A percentile compares a stretch with the other conserved stretches of the same genome.
Conservation (phyloP, 1,140 invertebrate species). For the Ptiloglossa arizonensis region DNA sequence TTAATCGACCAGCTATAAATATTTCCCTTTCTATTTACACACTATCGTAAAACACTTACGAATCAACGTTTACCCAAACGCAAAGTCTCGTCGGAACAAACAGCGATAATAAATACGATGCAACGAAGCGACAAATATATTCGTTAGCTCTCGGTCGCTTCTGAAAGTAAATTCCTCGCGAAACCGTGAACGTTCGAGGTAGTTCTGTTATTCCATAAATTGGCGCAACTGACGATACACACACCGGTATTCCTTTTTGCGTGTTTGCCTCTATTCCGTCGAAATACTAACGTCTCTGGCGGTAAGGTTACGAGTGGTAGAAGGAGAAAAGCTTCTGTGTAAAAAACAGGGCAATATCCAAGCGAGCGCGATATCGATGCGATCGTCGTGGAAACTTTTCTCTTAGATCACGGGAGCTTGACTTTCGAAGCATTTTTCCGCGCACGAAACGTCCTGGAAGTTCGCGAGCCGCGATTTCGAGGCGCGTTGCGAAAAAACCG, state of each 20-base stretch:
- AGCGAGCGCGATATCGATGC: not conserved
- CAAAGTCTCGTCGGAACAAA: no score
- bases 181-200: not conserved
- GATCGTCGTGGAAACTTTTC: slow-evolving; percentile 9
- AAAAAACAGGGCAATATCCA: slow-evolving; percentile 6
- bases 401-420: slow-evolving; percentile 8
- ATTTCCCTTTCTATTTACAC: no score
- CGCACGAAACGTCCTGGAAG: not conserved
- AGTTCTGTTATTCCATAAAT: not conserved
- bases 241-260: not conserved
- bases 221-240: not conserved
- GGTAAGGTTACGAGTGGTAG: not conserved
- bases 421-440: not conserved
- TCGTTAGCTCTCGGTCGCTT: not conserved
- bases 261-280: not conserved
- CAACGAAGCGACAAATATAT: not conserved
- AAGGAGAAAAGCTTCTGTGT: not conserved
- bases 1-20: no score
- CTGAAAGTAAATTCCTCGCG: not conserved
- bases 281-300: not conserved
- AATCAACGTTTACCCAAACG: no score
- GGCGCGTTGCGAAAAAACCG: not conserved
- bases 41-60: no score
- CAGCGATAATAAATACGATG: not conserved
- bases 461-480: not conserved